Percentiles rank a stretch among this genome's conserved stretches.
phyloP scores from a whole-genome alignment of 1,140 invertebrate species.

The Phenacoccus solenopsis region DNA sequence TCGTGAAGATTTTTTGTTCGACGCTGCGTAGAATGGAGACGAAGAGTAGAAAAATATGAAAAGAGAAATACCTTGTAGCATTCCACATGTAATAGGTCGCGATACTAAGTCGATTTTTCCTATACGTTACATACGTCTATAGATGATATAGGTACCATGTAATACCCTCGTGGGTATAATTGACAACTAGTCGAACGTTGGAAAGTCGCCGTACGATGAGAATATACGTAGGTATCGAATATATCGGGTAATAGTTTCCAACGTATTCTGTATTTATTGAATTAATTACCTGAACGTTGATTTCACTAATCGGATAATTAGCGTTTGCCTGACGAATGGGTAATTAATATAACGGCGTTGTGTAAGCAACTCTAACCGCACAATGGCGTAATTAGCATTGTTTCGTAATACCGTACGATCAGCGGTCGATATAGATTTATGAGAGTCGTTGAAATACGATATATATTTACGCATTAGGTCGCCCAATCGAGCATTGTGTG shows the following conservation, averaged over 20 bases:
- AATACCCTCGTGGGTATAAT: background rate
- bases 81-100: constrained; percentile 12
- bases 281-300: background rate
- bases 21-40: background rate
- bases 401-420: background rate
- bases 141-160: background rate
- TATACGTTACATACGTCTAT: background rate
- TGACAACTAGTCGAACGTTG: background rate
- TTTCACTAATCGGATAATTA: constrained; percentile 17
- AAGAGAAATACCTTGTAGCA: constrained; percentile 11
- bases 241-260: background rate
- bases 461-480: no score
- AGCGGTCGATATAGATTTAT: no score
- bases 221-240: background rate
- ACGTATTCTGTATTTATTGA: background rate
- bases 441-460: no score
- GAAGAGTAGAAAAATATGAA: background rate
- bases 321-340: background rate
- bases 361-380: background rate
- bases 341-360: background rate
- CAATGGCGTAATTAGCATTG: background rate
- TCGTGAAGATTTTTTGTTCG: background rate
- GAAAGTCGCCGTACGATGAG: background rate
- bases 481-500: no score
- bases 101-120: background rate